Conservation (phyloP, 2,888 invertebrate species). For the Tetranychus truncatus region DNA sequence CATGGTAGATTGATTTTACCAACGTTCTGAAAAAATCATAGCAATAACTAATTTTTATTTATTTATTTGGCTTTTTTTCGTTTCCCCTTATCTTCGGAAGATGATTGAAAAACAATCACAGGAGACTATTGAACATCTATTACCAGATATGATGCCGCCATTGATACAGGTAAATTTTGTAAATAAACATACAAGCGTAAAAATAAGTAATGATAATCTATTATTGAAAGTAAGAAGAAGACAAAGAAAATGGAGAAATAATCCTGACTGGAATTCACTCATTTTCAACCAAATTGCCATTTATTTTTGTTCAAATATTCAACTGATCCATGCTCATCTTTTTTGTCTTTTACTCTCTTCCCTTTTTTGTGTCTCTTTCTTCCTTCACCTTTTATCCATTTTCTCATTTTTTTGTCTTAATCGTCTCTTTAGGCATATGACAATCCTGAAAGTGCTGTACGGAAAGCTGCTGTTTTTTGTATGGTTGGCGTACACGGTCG, state of each 20-base stretch:
- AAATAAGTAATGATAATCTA: not conserved
- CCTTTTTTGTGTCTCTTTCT: not conserved
- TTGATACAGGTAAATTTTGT: slow-evolving; percentile 50
- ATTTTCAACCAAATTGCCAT: not conserved
- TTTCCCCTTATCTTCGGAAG: slow-evolving; percentile 15
- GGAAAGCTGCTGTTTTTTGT: slow-evolving; percentile 91
- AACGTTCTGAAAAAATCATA: not conserved
- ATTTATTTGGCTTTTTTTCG: not conserved
- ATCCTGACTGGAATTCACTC: not conserved
- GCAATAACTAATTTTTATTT: not conserved
- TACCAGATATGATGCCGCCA: slow-evolving; percentile 65
- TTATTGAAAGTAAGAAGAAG: not conserved
- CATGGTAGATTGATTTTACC: not conserved
- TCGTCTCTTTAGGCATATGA: slow-evolving; percentile 54
- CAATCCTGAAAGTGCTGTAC: slow-evolving; percentile 70
- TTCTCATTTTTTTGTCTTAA: not conserved
- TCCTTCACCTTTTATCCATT: not conserved
- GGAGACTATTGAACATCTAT: slow-evolving; percentile 48
- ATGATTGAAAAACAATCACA: slow-evolving; percentile 54
- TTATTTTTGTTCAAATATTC: not conserved
- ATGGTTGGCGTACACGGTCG: slow-evolving; percentile 82
- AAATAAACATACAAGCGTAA: not conserved
- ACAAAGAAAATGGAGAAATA: not conserved
- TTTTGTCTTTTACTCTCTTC: not conserved
- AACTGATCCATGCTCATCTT: not conserved